A percentile compares a stretch with the other conserved stretches of the same genome.
These are phyloP conservation scores for Pedionomus torquatus DNA, from an alignment of 2,113 vertebrate species.

Conservation along the genomic window DNA sequence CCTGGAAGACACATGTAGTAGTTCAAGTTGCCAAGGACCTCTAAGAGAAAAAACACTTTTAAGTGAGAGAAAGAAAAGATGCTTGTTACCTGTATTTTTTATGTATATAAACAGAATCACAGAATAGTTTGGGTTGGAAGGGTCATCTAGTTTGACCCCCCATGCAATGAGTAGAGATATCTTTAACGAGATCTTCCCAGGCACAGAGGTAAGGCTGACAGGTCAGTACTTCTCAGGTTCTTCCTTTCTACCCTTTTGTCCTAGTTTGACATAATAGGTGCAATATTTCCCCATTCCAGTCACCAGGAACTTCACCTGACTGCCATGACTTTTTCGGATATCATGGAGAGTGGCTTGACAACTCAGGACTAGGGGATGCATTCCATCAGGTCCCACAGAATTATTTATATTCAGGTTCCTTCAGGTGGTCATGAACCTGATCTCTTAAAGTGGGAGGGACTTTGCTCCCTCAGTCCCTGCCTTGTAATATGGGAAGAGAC, in stretches of 20 bases:
- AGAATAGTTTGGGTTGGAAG: not conserved
- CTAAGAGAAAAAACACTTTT: not conserved
- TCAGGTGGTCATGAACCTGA: not conserved
- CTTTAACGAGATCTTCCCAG: not conserved
- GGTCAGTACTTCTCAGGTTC: not conserved
- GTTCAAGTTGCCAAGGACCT: not conserved
- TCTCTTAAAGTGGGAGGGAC: not conserved
- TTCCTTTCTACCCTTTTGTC: not conserved
- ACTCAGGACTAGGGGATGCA: not conserved
- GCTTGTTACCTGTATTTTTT: not conserved
- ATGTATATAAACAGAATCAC: not conserved
- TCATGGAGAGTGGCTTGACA: not conserved
- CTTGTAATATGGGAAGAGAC: not conserved
- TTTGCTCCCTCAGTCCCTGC: not conserved
- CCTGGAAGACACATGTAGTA: not conserved
- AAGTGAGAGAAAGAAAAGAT: not conserved
- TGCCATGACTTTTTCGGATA: not conserved
- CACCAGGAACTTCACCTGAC: not conserved
- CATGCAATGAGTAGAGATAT: not conserved
- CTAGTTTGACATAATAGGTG: not conserved
- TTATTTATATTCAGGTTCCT: not conserved
- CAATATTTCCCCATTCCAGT: not conserved
- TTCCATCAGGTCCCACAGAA: not conserved
- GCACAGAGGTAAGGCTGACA: not conserved
- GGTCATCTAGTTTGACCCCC: not conserved